Base-by-base conservation (phyloP, 23 tunicate species). In the Aplidium turbinatum region DNA sequence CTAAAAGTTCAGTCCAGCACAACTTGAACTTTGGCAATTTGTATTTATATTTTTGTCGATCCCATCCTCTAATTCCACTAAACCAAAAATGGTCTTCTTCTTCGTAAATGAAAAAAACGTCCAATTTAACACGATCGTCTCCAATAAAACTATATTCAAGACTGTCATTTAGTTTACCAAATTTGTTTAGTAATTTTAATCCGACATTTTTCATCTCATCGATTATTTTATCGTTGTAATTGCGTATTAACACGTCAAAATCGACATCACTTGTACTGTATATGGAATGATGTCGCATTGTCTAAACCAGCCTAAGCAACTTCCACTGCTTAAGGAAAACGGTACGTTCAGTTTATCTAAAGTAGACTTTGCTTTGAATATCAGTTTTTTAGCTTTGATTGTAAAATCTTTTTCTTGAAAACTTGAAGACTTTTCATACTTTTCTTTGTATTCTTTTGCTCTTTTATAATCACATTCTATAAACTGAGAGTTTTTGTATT, bases 1-100 rank as follows among this genome's bases (percentile, higher is more conserved):
- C 70, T 39, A 76, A 33, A 31, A 62, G 56, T 65, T 83, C 89
- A 29, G 89, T 75, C 89, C 89, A 83, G 45, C 89, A 83, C 1
- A 75, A 45, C 0, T 66, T 0, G 38, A 83, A 83, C 16, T 39
- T 66, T 1, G 74, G 68, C 57, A 66, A 83, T 24, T 33, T 46
- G 38, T 32, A 83, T 31, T 65, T 75, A 39, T 68, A 83, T 66
- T 83, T 83, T 25, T 76, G 52, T 33, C 89, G 78, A 67, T 83
- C 81, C 30, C 76, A 27, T 18, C 60, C 89, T 45, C 60, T 54
- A 3, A 82, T 83, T 3, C 89, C 77, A 24, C 89, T 82, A 40
- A 75, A 33, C 89, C 89, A 83, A 23, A 65, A 35, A 65, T 51
- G 57, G 46, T 56, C 70, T n/a, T 35, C 38, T 52, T 75, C 76